Evolutionary conservation across 2,888 invertebrate species (phyloP).

Genomic region (Archips xylosteana): DNA sequence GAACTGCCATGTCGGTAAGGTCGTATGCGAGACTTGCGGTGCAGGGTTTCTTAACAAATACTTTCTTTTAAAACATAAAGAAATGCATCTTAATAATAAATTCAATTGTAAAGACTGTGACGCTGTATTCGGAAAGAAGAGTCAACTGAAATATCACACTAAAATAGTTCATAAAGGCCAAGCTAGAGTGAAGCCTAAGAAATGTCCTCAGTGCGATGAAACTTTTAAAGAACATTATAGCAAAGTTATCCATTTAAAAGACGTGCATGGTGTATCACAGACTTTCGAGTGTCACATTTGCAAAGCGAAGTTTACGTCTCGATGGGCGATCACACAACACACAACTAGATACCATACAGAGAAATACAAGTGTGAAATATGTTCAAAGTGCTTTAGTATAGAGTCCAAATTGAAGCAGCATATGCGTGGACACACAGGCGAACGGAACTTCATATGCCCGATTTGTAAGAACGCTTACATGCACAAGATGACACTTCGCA

Average conservation of each 20-base stretch:
- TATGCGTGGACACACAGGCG: slow-evolving; percentile 71
- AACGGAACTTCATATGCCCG: slow-evolving; percentile 69
- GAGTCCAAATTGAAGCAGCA: slow-evolving; percentile 76
- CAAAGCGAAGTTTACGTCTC: slow-evolving; percentile 53
- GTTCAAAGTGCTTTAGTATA: slow-evolving; percentile 75
- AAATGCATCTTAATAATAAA: slow-evolving; percentile 53
- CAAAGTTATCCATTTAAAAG: slow-evolving; percentile 61
- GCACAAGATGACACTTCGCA: slow-evolving; percentile 68
- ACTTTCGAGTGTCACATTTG: slow-evolving; percentile 62
- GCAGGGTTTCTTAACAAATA: slow-evolving; percentile 62
- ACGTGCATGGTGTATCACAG: slow-evolving; percentile 58
- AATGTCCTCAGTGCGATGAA: slow-evolving; percentile 60
- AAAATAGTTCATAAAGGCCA: slow-evolving; percentile 66
- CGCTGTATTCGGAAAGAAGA: slow-evolving; percentile 68
- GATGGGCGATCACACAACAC: slow-evolving; percentile 64
- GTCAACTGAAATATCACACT: slow-evolving; percentile 73
- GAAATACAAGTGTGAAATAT: slow-evolving; percentile 73
- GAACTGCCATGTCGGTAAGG: slow-evolving; percentile 64
- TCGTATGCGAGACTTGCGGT: slow-evolving; percentile 69
- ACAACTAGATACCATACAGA: slow-evolving; percentile 68
- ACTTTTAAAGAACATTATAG: slow-evolving; percentile 66
- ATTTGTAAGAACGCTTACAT: slow-evolving; percentile 76
- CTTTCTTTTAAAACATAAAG: slow-evolving; percentile 59
- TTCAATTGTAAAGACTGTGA: slow-evolving; percentile 68
- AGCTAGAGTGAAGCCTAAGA: slow-evolving; percentile 53